These are phyloP conservation scores for Cygnus atratus DNA, from an alignment of 2,113 vertebrate species.

Conservation along the genomic window DNA sequence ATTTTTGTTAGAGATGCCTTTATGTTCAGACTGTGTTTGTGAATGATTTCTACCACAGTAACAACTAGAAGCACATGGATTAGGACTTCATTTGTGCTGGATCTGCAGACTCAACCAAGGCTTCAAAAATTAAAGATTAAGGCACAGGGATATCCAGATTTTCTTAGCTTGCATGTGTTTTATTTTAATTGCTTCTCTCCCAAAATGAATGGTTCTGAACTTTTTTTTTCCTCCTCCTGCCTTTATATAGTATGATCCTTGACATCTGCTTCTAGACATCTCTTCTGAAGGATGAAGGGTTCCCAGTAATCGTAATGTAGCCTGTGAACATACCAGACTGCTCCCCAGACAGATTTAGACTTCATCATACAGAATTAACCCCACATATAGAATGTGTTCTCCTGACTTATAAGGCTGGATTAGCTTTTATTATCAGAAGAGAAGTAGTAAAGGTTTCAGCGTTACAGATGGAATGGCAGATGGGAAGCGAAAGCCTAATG, in stretches of 20 bases:
- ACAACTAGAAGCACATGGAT: neutral
- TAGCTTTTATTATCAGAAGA: slow-evolving; percentile 48
- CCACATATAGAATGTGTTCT: neutral
- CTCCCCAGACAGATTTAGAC: neutral
- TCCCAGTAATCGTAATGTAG: neutral
- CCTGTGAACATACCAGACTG: neutral
- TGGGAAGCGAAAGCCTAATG: slow-evolving; percentile 67
- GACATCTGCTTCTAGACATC: neutral
- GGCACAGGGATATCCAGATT: neutral
- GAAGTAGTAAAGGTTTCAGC: slow-evolving; percentile 28
- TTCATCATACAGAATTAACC: slow-evolving; percentile 26
- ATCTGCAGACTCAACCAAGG: neutral
- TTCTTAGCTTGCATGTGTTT: neutral
- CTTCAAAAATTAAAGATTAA: neutral
- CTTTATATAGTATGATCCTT: neutral
- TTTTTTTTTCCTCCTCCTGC: neutral
- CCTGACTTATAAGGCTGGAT: slow-evolving; percentile 24
- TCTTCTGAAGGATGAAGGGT: neutral
- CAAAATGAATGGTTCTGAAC: neutral
- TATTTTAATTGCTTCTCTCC: neutral
- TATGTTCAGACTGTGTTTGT: neutral
- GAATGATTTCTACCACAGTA: neutral
- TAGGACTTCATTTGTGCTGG: neutral
- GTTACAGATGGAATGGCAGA: slow-evolving; percentile 77
- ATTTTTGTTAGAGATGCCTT: neutral